Evolutionary conservation across 2,888 invertebrate genomes (phyloP), one percentile per base, ranked within the genome.

Genomic region (Zygothrica quintamaculata): DNA sequence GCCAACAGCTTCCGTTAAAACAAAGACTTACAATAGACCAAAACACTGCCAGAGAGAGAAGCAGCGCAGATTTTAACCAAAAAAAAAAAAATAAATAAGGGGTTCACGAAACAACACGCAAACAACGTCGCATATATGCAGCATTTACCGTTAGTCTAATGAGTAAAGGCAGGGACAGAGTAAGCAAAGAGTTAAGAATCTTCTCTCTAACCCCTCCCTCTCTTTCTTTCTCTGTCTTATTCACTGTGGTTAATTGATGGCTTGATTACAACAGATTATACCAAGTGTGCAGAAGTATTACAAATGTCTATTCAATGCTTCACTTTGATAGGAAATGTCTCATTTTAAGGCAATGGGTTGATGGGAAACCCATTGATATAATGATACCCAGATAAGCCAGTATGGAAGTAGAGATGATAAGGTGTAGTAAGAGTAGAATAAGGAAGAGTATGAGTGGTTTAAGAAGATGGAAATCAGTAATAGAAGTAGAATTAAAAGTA

Each of bases 1-100:
- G 70, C n/a, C 77, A 73, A 67, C 84, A 86, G 87, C 84, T 86
- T 84, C 84, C 87, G 87, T 80, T 85, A 87, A 87, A 82, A 81
- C 84, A 74, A 77, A 67, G 68, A 57, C 50, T 26, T 47, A 1
- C 13, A 18, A 25, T n/a, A 34, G n/a, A 48, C 16, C 6, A 31
- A 64, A 15, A 22, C 18, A 33, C 6, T 0, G 18, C 6, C 1
- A 15, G 8, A 9, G 11, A 36, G n/a, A 16, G 7, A 1, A 15
- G 11, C 58, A 47, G 58, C n/a, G n/a, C n/a, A n/a, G n/a, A n/a
- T n/a, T n/a, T n/a, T n/a, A n/a, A n/a, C n/a, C n/a, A n/a, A n/a
- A n/a, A n/a, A n/a, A n/a, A n/a, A n/a, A n/a, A n/a, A n/a, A n/a
- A n/a, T n/a, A n/a, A n/a, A n/a, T n/a, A 64, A 51, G 51, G 53